These are phyloP conservation scores for Motacilla tschutschensis DNA, from an alignment of 2,113 vertebrate species.

Conservation along the genomic window DNA sequence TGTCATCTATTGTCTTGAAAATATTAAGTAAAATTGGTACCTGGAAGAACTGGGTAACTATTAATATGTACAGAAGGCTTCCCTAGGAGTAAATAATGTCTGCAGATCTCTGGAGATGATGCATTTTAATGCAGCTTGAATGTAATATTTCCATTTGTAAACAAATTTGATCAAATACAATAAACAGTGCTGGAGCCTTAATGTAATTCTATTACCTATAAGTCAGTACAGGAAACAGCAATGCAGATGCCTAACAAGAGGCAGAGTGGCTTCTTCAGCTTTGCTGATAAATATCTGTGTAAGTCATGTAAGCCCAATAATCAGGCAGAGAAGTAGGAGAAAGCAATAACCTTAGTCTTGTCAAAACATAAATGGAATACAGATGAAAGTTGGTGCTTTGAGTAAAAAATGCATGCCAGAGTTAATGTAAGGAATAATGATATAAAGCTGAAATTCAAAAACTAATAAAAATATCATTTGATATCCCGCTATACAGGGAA, in stretches of 20 bases:
- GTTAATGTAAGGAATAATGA: background rate
- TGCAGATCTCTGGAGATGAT: constrained; percentile 10
- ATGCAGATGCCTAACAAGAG: constrained; percentile 24
- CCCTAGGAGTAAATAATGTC: background rate
- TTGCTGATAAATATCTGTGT: constrained; percentile 23
- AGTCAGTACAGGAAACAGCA: constrained; percentile 18
- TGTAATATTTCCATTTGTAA: constrained; percentile 18
- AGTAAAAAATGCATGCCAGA: background rate
- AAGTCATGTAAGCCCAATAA: constrained; percentile 28
- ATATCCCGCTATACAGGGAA: background rate
- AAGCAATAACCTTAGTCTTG: constrained; percentile 15
- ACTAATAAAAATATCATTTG: background rate
- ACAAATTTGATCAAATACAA: constrained; percentile 24
- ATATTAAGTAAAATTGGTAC: background rate
- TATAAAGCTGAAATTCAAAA: background rate
- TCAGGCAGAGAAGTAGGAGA: background rate
- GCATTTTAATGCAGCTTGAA: constrained; percentile 6
- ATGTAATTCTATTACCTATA: constrained; percentile 31
- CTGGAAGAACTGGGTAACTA: background rate
- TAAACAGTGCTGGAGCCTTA: constrained; percentile 1
- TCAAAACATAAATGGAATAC: constrained; percentile 3
- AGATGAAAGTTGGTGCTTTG: background rate
- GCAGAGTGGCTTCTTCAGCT: background rate
- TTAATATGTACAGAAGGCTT: background rate
- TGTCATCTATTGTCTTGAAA: background rate